These are phyloP conservation scores for Lissonota sp. DNA, from an alignment of 2,888 invertebrate species.

Conservation along the genomic window DNA sequence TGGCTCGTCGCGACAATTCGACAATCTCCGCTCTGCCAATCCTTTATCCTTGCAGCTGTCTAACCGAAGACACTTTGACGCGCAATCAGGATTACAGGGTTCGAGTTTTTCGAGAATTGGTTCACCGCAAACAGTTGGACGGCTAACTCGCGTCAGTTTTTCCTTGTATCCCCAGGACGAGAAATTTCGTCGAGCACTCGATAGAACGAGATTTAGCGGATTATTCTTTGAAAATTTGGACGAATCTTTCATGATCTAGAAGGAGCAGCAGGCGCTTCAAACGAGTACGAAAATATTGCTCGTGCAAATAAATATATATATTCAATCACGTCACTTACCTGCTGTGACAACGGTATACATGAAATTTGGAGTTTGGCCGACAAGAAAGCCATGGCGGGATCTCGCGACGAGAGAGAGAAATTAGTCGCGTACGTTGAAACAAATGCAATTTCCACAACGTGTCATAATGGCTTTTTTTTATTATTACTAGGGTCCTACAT, in stretches of 20 bases:
- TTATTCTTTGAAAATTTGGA: conserved; percentile 30
- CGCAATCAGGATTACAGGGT: conserved; percentile 44
- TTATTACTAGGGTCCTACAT: too few species aligned
- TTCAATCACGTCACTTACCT: conserved; percentile 26
- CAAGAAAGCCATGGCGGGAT: conserved; percentile 67
- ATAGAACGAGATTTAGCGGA: conserved; percentile 6
- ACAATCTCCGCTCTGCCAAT: conserved; percentile 36
- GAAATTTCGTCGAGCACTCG: conserved; percentile 42
- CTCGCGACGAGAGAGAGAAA: conserved; percentile 30
- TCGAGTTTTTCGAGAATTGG: conserved; percentile 45
- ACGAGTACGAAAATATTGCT: too few species aligned
- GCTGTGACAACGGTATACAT: conserved; percentile 52
- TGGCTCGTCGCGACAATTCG: conserved; percentile 42
- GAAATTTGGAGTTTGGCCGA: conserved; percentile 69
- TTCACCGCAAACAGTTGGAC: conserved; percentile 33
- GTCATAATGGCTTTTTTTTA: too few species aligned
- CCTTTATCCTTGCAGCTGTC: conserved; percentile 43
- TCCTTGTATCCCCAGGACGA: conserved; percentile 57
- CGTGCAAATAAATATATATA: not conserved
- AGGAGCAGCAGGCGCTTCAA: too few species aligned
- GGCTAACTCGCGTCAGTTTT: conserved; percentile 22
- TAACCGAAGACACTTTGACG: conserved; percentile 58
- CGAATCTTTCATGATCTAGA: not conserved
- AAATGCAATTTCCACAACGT: conserved; percentile 24
- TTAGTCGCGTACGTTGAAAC: conserved; percentile 35